Conservation (phyloP, 1,140 invertebrate species). For the Triops longicaudatus region DNA sequence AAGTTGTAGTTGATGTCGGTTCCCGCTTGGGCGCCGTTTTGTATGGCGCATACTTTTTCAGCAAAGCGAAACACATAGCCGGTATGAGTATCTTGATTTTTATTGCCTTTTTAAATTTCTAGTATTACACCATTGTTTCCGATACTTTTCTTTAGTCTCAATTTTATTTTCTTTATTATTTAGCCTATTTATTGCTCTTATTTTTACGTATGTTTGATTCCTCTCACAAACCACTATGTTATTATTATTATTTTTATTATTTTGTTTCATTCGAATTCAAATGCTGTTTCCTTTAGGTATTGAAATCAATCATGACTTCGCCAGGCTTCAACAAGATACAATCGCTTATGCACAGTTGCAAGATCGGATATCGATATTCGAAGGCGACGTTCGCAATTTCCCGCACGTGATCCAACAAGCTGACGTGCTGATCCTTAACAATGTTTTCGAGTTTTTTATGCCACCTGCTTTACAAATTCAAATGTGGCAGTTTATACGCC, state of each 20-base stretch:
- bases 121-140: too few species aligned
- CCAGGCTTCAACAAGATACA: conserved; percentile 51
- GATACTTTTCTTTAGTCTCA: too few species aligned
- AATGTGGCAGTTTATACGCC: conserved; percentile 52
- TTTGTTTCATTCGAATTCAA: neutral
- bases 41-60: conserved; percentile 50
- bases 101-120: too few species aligned
- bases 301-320: conserved; percentile 60
- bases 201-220: too few species aligned
- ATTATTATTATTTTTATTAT: neutral
- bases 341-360: conserved; percentile 41
- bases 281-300: conserved; percentile 46
- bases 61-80: conserved; percentile 22
- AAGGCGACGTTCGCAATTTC: conserved; percentile 49
- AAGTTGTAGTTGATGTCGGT: conserved; percentile 57
- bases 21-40: conserved; percentile 59
- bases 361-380: conserved; percentile 48
- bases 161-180: too few species aligned
- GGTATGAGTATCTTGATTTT: too few species aligned
- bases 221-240: neutral
- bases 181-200: too few species aligned
- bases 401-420: conserved; percentile 46
- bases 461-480: conserved; percentile 45
- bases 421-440: conserved; percentile 53
- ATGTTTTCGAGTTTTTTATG: conserved; percentile 58